Evolutionary conservation across 2,888 invertebrate species (phyloP).

Genomic region (Habroteleia sp.): DNA sequence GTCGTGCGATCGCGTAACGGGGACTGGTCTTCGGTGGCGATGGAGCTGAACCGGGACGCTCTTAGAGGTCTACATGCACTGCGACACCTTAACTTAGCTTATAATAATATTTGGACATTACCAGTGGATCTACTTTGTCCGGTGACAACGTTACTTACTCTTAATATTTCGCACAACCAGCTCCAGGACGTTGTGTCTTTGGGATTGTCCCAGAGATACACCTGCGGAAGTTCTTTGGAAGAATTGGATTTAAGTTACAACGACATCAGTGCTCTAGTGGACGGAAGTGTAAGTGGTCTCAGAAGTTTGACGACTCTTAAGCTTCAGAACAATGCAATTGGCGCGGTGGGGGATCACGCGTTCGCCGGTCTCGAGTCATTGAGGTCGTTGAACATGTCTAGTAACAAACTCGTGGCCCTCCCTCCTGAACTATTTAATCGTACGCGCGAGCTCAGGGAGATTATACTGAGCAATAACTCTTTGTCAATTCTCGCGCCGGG

Average conservation of each 20-base stretch:
- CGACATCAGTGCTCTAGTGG: constrained; percentile 87
- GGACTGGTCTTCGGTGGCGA: constrained; percentile 90
- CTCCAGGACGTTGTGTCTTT: constrained; percentile 89
- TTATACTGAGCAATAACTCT: constrained; percentile 90
- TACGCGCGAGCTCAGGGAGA: constrained; percentile 86
- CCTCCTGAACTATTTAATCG: constrained; percentile 90
- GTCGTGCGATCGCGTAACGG: constrained; percentile 89
- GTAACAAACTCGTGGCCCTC: constrained; percentile 88
- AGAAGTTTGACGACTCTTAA: constrained; percentile 86
- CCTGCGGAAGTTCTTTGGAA: constrained; percentile 87
- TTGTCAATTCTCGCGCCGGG: constrained; percentile 89
- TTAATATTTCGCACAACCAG: constrained; percentile 89
- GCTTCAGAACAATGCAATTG: constrained; percentile 89
- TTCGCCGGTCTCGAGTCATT: constrained; percentile 87
- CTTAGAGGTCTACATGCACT: constrained; percentile 87
- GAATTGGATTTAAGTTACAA: constrained; percentile 88
- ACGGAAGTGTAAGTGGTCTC: constrained; percentile 87
- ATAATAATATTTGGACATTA: constrained; percentile 89
- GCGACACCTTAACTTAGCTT: constrained; percentile 86
- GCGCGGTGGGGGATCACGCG: constrained; percentile 88
- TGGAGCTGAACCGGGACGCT: constrained; percentile 88
- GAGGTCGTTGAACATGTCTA: constrained; percentile 88
- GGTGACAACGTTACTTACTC: constrained; percentile 85
- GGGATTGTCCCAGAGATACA: constrained; percentile 89
- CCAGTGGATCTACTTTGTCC: constrained; percentile 89